Base-by-base conservation (phyloP, 2,113 vertebrate genomes). In the Eubucco bourcierii region DNA sequence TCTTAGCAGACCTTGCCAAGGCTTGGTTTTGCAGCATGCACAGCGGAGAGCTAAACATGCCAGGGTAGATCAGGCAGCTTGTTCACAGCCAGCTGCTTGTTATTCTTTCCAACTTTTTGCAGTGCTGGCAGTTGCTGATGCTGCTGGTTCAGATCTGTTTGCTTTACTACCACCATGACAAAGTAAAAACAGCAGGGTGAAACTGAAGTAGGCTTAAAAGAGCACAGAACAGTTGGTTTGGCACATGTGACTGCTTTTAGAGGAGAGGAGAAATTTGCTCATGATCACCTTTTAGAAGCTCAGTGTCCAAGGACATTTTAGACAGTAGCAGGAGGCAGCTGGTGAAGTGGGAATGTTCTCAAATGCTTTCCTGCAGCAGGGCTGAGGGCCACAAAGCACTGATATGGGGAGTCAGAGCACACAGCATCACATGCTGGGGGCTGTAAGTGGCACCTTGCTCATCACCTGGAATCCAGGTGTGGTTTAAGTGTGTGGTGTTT, bases 11-110 rank as follows among this genome's bases (percentile, higher is more conserved):
- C 88, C 66, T 72, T 89, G 66, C 25, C 2, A 5, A 59, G 61
- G 39, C n/a, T 89, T 71, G 6, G 2, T 91, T 83, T 79, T 46
- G 13, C 44, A 70, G 34, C 8, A 2, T 73, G 37, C 60, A 15
- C 27, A 44, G 44, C 44, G 60, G 44, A 71, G 37, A 55, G 18
- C 44, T 50, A 44, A 80, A 18, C 34, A 19, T 39, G 33, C 47
- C 33, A 29, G 56, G 27, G 24, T 16, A 61, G 52, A 78, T 86
- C n/a, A 63, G 16, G 88, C 29, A 50, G 33, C 0, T 0, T 0
- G 44, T 15, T 84, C 79, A 25, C 2, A 15, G 28, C 56, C 75
- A 74, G 34, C 50, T 87, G 44, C 12, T 63, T 76, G 29, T 59
- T 79, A 20, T 60, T 78, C 12, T 68, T 75, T 71, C 53, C 37